These are phyloP conservation scores for Trachelus iudaicus DNA, from an alignment of 2,888 invertebrate species.

Conservation along the genomic window DNA sequence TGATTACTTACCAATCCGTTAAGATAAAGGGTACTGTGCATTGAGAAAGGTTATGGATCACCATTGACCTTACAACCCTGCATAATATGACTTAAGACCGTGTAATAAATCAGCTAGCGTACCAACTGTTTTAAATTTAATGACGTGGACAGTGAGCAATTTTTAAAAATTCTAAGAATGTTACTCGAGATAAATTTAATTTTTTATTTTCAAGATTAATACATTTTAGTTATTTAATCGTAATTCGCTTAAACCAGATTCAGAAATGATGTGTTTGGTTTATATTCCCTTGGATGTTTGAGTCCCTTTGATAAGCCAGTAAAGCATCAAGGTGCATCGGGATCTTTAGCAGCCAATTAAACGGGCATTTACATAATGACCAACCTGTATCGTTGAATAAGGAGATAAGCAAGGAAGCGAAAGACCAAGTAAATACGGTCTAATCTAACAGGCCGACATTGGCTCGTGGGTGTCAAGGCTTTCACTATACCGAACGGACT, in stretches of 20 bases:
- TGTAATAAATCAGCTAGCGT: not conserved
- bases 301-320: not conserved
- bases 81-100: not conserved
- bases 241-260: not conserved
- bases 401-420: not conserved
- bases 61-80: not conserved
- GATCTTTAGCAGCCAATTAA: not conserved
- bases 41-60: not conserved
- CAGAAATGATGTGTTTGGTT: not conserved
- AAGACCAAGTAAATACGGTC: not conserved
- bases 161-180: no score
- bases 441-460: conserved; percentile 33
- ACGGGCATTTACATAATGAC: not conserved
- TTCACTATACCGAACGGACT: conserved; percentile 44
- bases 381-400: not conserved
- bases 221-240: not conserved
- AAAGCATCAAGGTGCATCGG: not conserved
- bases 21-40: not conserved
- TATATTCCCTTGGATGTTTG: not conserved
- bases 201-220: no score
- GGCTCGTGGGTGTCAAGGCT: conserved; percentile 54
- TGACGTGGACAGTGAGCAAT: no score
- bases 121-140: not conserved
- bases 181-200: no score
- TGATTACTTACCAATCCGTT: not conserved